Evolutionary conservation across 2,113 vertebrate species (phyloP).

Genomic region (Oceanodroma tethys): DNA sequence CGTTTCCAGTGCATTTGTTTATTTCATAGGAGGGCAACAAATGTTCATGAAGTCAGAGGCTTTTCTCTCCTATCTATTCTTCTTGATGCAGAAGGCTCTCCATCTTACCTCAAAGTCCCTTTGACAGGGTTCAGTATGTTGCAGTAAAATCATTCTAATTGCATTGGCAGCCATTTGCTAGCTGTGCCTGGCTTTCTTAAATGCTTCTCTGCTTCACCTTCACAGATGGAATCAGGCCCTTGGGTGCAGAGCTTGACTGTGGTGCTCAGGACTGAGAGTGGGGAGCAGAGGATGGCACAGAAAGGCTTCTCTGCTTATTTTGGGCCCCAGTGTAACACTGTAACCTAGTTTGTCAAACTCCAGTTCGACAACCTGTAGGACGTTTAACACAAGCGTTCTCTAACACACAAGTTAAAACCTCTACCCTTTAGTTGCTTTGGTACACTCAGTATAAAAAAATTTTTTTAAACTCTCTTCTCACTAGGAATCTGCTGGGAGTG

Average conservation of each 20-base stretch:
- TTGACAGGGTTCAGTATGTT: not conserved
- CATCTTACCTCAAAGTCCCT: not conserved
- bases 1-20: not conserved
- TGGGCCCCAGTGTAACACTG: not conserved
- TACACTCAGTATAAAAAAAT: not conserved
- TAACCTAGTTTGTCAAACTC: not conserved
- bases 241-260: not conserved
- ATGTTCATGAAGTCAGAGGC: not conserved
- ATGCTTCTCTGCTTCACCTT: not conserved
- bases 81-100: not conserved
- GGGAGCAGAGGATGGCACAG: not conserved
- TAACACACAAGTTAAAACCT: not conserved
- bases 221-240: not conserved
- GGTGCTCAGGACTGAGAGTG: not conserved
- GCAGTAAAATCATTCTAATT: not conserved
- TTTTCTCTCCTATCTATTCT: not conserved
- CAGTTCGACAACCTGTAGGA: not conserved
- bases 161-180: not conserved
- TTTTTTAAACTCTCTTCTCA: not conserved
- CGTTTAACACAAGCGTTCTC: not conserved
- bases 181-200: not conserved
- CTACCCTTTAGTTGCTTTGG: not conserved
- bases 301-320: not conserved
- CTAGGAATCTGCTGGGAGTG: not conserved
- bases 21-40: not conserved